Evolutionary conservation across 1,140 invertebrate species (phyloP).

Genomic region (Drosophila bocki): DNA sequence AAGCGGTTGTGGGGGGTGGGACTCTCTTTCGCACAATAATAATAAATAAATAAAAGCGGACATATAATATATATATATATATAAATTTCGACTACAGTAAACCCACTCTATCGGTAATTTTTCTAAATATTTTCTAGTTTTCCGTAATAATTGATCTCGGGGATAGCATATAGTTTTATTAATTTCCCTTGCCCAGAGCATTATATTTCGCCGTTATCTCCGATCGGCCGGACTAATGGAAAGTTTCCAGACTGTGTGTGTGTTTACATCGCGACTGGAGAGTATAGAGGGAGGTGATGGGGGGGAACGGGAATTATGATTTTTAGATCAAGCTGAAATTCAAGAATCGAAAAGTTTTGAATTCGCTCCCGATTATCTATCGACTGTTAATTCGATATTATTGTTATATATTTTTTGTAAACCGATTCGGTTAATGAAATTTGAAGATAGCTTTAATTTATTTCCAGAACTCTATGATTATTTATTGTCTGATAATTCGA

Average conservation of each 20-base stretch:
- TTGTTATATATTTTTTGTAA: neutral
- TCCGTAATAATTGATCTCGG: constrained; percentile 5
- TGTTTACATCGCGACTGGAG: constrained; percentile 30
- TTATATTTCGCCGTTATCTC: constrained; percentile 31
- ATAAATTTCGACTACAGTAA: constrained; percentile 62
- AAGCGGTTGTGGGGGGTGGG: neutral
- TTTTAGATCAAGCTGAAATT: constrained; percentile 3
- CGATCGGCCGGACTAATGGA: constrained; percentile 26
- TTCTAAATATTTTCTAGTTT: neutral
- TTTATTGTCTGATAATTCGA: neutral
- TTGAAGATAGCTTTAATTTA: neutral
- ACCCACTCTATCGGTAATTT: neutral
- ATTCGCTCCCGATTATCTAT: neutral
- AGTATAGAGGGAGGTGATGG: neutral
- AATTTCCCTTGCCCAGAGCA: constrained; percentile 11
- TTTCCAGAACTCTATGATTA: neutral
- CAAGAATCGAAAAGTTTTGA: neutral
- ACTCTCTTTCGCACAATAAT: constrained; percentile 18
- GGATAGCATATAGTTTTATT: constrained; percentile 7
- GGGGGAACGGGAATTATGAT: constrained; percentile 9
- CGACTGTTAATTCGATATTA: neutral
- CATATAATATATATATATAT: constrained; percentile 27
- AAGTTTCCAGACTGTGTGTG: constrained; percentile 25
- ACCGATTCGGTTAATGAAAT: neutral
- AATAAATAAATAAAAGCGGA: constrained; percentile 22